Evolutionary conservation across 2,888 invertebrate genomes (phyloP).

Genomic region (Norana najaformis): DNA sequence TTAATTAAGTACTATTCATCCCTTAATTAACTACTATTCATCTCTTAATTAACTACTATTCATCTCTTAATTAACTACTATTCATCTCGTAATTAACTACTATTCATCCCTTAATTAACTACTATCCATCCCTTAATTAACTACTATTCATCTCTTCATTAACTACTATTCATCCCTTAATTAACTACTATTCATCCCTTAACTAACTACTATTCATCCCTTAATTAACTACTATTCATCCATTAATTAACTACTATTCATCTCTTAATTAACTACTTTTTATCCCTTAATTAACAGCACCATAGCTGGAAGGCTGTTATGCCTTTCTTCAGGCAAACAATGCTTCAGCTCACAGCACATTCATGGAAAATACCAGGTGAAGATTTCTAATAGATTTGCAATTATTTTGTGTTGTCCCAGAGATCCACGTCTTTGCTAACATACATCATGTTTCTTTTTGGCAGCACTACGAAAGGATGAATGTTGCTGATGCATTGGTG

Average conservation of each 20-base stretch:
- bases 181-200: background rate
- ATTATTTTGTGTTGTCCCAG: background rate
- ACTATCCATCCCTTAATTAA: background rate
- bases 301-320: background rate
- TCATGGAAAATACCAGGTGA: background rate
- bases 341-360: background rate
- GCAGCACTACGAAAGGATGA: constrained; percentile 88
- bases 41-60: no score
- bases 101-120: no score
- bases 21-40: no score
- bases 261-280: no score
- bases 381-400: background rate
- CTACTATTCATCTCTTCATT: no score
- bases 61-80: no score
- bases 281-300: no score
- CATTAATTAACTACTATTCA: no score
- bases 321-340: background rate
- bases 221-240: background rate
- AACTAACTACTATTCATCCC: no score
- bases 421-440: background rate
- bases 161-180: no score
- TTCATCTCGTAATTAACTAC: no score
- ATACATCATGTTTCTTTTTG: background rate
- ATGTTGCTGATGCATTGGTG: constrained; percentile 72
- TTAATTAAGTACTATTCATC: no score